These are phyloP conservation scores for Acronicta aceris DNA, from an alignment of 2,888 invertebrate species.

Conservation along the genomic window DNA sequence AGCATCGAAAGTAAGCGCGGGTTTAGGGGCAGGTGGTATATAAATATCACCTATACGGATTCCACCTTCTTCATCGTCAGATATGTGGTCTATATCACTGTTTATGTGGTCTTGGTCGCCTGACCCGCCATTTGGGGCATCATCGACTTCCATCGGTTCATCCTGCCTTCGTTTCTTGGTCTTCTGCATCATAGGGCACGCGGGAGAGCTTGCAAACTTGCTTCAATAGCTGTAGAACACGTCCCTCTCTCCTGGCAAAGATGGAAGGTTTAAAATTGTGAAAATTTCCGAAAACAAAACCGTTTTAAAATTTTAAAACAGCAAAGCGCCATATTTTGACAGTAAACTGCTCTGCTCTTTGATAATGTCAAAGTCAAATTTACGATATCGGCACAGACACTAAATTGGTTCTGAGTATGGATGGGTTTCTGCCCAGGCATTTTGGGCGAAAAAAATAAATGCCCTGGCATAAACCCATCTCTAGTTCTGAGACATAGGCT, in stretches of 20 bases:
- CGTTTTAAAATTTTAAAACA: slow-evolving; percentile 17
- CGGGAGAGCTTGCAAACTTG: neutral
- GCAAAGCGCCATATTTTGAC: slow-evolving; percentile 11
- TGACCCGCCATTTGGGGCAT: slow-evolving; percentile 55
- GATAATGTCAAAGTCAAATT: too few species aligned
- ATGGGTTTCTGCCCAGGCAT: too few species aligned
- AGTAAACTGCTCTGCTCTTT: neutral
- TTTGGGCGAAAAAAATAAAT: too few species aligned
- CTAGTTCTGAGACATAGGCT: too few species aligned
- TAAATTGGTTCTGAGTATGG: too few species aligned
- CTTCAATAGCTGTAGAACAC: neutral
- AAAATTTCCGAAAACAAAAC: neutral
- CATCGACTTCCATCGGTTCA: slow-evolving; percentile 82
- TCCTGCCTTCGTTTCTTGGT: slow-evolving; percentile 68
- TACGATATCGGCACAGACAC: too few species aligned
- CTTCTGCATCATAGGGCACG: slow-evolving; percentile 72
- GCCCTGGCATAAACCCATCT: too few species aligned
- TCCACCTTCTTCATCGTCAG: slow-evolving; percentile 92
- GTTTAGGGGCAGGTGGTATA: slow-evolving; percentile 93
- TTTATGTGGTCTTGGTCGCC: slow-evolving; percentile 58
- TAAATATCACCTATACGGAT: slow-evolving; percentile 94
- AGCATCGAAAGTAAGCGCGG: slow-evolving; percentile 92
- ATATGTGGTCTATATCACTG: slow-evolving; percentile 81
- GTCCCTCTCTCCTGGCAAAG: neutral
- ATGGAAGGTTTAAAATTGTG: neutral